Evolutionary conservation across 2,113 vertebrate species (phyloP).

Genomic region (Panthera leo): DNA sequence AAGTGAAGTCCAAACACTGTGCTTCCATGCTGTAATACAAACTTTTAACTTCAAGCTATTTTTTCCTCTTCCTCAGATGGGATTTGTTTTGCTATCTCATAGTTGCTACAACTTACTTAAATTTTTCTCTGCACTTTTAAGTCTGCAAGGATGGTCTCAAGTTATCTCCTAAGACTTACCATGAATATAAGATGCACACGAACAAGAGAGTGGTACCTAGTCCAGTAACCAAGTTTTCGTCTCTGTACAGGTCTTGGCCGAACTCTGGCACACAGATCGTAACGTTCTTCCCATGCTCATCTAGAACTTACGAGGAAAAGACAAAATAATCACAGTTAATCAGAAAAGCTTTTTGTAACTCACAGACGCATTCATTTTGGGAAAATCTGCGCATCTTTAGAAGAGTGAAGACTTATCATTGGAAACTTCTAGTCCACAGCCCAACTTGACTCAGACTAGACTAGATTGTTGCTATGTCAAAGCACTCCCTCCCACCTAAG

Average conservation of each 20-base stretch:
- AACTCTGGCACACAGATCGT: constrained; percentile 93
- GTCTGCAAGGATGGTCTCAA: not conserved
- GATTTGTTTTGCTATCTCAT: not conserved
- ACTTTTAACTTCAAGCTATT: not conserved
- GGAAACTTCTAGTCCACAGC: not conserved
- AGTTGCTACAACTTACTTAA: not conserved
- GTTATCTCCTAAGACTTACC: constrained; percentile 85
- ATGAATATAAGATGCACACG: constrained; percentile 94
- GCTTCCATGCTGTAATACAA: not conserved
- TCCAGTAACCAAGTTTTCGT: constrained; percentile 91
- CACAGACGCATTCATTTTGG: not conserved
- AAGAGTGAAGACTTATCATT: not conserved
- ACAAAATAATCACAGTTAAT: not conserved
- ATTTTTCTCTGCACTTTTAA: not conserved
- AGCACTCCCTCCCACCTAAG: not conserved
- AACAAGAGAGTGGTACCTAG: constrained; percentile 92
- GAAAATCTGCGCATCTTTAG: not conserved
- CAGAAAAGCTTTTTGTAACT: not conserved
- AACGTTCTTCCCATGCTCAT: constrained; percentile 86
- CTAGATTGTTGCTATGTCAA: not conserved
- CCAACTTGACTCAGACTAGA: not conserved
- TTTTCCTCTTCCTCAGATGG: not conserved
- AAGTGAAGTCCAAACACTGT: not conserved
- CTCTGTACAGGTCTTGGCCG: constrained; percentile 88
- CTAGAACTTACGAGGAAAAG: constrained; percentile 81